Evolutionary conservation across 2,888 invertebrate species (phyloP), one percentile per base, ranked within the genome.

Genomic region (Tachystola acroxantha): DNA sequence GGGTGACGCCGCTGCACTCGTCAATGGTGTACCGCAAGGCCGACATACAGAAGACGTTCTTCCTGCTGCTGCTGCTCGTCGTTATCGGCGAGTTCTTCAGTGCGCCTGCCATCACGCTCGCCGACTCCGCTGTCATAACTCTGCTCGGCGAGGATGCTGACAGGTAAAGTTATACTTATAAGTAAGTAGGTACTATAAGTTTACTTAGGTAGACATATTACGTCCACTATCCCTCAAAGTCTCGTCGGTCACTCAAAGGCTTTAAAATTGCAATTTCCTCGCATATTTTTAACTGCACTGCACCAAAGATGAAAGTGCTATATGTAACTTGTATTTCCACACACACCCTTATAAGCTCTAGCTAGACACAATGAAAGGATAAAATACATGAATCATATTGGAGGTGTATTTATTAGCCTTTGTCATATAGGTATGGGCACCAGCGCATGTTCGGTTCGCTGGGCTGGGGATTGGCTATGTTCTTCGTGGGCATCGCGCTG

Each of bases 381-480:
- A n/a, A n/a, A n/a, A n/a, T n/a, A n/a, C n/a, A n/a, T n/a, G n/a
- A n/a, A n/a, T n/a, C n/a, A n/a, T n/a, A n/a, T n/a, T n/a, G n/a
- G n/a, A n/a, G n/a, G n/a, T n/a, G n/a, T n/a, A n/a, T n/a, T n/a
- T n/a, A n/a, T n/a, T n/a, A n/a, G n/a, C n/a, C n/a, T n/a, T n/a
- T n/a, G n/a, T n/a, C n/a, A n/a, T n/a, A n/a, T 56, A 82, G 94
- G 53, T 96, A 99, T 72, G 98, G 98, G 0, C 95, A 97, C 62
- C 99, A 99, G 81, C 91, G 99, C 52, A 98, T 99, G 96, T 99
- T 98, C 68, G 98, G 98, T 1, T 98, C 97, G 10, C 88, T 98
- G 38, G 99, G 99, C 29, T 99, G 99, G 99, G 99, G 97, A 16
- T 87, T 99, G 53, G 95, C 99, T 30, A 99, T 99, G 99, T 99